phyloP scores from a whole-genome alignment of 2,888 invertebrate species.

The Pseudococcus longispinus region DNA sequence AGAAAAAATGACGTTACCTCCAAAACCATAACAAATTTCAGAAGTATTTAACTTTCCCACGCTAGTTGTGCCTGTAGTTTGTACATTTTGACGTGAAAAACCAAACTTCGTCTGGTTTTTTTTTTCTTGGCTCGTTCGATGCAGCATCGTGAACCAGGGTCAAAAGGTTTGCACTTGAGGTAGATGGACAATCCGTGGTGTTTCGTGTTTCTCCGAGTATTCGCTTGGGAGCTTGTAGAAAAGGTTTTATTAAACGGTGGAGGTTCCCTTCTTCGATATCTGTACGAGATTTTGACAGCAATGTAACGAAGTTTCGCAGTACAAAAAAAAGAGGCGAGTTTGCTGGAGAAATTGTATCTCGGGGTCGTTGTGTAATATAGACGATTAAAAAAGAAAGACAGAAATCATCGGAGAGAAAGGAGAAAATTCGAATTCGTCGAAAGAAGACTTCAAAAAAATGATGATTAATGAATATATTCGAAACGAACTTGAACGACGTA shows the following conservation, averaged over 20 bases:
- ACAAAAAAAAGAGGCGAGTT: neutral
- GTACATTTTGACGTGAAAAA: too few relatives aligned
- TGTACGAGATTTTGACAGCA: neutral
- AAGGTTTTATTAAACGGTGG: neutral
- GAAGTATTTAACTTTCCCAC: too few relatives aligned
- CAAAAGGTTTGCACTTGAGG: neutral
- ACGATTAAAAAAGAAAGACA: neutral
- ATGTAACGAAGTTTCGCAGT: neutral
- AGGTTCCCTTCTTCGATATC: neutral
- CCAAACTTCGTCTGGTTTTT: too few relatives aligned
- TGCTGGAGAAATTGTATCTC: neutral
- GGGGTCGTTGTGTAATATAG: neutral
- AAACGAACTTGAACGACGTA: neutral
- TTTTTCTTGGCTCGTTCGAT: too few relatives aligned
- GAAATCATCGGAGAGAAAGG: neutral
- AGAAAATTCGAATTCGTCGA: neutral
- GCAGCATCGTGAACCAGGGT: neutral
- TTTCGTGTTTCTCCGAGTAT: neutral
- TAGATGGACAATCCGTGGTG: neutral
- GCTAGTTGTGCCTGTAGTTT: too few relatives aligned
- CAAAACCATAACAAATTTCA: too few relatives aligned
- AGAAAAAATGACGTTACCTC: too few relatives aligned
- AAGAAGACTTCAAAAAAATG: neutral
- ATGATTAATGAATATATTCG: neutral
- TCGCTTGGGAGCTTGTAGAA: neutral